These are phyloP conservation scores for Colletes latitarsis DNA, from an alignment of 1,140 invertebrate species.

Conservation along the genomic window DNA sequence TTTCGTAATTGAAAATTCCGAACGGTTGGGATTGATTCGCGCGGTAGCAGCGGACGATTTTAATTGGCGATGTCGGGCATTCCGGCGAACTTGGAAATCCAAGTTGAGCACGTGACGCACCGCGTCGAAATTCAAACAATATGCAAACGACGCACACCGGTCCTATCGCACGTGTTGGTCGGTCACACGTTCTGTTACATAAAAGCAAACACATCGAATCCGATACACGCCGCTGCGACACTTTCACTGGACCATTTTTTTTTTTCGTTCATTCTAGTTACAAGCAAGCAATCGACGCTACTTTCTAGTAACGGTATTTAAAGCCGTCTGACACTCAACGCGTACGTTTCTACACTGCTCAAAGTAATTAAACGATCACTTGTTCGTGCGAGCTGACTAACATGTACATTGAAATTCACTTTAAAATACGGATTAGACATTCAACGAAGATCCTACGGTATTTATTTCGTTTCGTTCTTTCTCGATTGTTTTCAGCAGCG, in stretches of 20 bases:
- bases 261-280: conserved; percentile 22
- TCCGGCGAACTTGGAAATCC: neutral
- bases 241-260: conserved; percentile 57
- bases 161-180: neutral
- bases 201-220: conserved; percentile 40
- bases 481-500: no score
- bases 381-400: no score
- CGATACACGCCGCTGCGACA: conserved; percentile 26
- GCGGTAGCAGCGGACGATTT: no score
- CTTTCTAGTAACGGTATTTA: conserved; percentile 53
- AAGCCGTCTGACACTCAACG: conserved; percentile 8
- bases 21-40: no score
- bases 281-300: conserved; percentile 11
- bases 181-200: conserved; percentile 40
- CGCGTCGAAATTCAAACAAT: neutral
- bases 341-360: neutral
- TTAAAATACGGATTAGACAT: no score
- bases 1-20: no score
- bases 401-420: no score
- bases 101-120: neutral
- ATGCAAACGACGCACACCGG: neutral
- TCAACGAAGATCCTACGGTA: no score
- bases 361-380: neutral
- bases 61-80: neutral
- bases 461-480: no score